Percentiles rank a stretch among this genome's conserved stretches.
These are phyloP conservation scores for Drosophila carrolli DNA, from an alignment of 1,140 invertebrate genomes.

Conservation along the genomic window DNA sequence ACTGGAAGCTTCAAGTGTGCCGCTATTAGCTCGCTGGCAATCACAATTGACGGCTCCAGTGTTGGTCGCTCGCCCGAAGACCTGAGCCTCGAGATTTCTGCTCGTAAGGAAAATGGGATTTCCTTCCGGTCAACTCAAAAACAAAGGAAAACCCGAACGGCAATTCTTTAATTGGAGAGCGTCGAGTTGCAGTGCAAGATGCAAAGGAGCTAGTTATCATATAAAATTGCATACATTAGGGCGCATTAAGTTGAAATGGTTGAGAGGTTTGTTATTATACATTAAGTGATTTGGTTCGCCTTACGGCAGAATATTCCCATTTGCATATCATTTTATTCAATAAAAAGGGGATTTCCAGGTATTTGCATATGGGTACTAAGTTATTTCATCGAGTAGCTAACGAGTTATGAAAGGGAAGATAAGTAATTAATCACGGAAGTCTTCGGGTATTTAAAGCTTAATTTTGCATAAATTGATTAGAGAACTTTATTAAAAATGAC, in stretches of 20 bases:
- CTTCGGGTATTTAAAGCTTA: no score
- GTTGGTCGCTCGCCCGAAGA: conserved; percentile 61
- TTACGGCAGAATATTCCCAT: conserved; percentile 7
- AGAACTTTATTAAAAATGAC: background rate
- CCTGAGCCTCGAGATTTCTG: conserved; percentile 43
- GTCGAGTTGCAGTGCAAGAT: conserved; percentile 19
- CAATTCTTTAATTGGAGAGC: conserved; percentile 41
- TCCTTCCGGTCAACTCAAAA: conserved; percentile 59
- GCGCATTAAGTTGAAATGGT: conserved; percentile 22
- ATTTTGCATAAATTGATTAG: background rate
- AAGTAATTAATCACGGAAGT: background rate
- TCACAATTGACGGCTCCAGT: conserved; percentile 75
- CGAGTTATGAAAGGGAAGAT: background rate
- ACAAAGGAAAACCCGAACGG: conserved; percentile 10
- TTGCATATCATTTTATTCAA: conserved; percentile 26
- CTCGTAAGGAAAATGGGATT: conserved; percentile 62
- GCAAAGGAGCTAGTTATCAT: conserved; percentile 8
- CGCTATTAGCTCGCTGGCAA: conserved; percentile 75
- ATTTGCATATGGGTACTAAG: conserved; percentile 6
- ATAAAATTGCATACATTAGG: conserved; percentile 61
- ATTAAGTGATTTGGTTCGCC: conserved; percentile 8
- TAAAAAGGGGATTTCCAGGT: background rate
- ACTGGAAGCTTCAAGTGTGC: conserved; percentile 30
- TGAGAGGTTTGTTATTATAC: conserved; percentile 19
- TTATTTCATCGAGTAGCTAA: background rate